A percentile compares a stretch with the other conserved stretches of the same genome.
Evolutionary conservation across 2,888 invertebrate species (phyloP).

Genomic region (Baccha elongata): DNA sequence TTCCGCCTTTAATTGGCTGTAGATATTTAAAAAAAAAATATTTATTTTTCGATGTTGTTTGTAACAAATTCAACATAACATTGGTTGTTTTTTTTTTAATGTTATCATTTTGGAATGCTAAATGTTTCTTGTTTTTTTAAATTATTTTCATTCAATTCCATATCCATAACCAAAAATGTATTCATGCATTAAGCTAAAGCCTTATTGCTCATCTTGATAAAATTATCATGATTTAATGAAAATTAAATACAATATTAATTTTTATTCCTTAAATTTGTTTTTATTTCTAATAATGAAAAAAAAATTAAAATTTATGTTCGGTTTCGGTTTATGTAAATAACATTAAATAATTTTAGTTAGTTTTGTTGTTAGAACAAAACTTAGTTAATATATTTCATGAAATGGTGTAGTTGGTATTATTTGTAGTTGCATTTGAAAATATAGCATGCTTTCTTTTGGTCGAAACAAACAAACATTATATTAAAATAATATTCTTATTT

Average conservation of each 20-base stretch:
- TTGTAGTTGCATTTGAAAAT: conserved; percentile 1
- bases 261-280: background rate
- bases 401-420: background rate
- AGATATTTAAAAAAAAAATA: conserved; percentile 27
- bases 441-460: conserved; percentile 27
- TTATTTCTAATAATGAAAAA: background rate
- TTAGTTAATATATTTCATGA: background rate
- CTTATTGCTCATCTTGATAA: conserved; percentile 22
- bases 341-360: conserved; percentile 8
- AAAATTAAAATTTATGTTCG: conserved; percentile 45
- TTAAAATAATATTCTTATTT: background rate
- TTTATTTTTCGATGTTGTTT: conserved; percentile 65
- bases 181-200: conserved; percentile 51
- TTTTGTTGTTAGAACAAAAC: conserved; percentile 27
- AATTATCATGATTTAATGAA: background rate
- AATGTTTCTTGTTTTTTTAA: conserved; percentile 17
- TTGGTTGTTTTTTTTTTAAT: conserved; percentile 26
- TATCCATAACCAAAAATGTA: conserved; percentile 4
- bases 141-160: conserved; percentile 16
- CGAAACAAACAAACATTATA: background rate
- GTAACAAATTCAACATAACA: conserved; percentile 51
- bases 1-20: conserved; percentile 56
- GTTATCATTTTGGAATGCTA: conserved; percentile 57
- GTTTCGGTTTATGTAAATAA: conserved; percentile 58
- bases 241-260: too few relatives aligned